Evolutionary conservation across 2,113 vertebrate genomes (phyloP).

Genomic region (Spermophilus dauricus): DNA sequence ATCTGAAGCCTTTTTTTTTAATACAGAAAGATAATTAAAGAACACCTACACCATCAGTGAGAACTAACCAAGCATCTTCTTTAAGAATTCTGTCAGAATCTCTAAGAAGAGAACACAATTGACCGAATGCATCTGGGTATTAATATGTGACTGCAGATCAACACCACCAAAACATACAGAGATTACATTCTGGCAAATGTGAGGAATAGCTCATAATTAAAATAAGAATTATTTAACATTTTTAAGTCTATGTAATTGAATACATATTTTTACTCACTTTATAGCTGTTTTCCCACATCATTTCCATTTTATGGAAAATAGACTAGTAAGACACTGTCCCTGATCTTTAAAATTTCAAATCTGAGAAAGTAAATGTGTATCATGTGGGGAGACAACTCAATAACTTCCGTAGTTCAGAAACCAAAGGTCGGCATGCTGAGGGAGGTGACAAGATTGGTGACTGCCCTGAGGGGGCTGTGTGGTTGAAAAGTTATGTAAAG

Average conservation of each 20-base stretch:
- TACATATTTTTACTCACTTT: background rate
- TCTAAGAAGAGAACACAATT: background rate
- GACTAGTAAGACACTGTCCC: background rate
- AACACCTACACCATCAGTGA: background rate
- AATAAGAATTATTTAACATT: background rate
- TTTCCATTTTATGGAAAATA: background rate
- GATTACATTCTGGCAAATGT: background rate
- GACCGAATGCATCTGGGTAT: background rate
- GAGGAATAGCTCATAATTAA: background rate
- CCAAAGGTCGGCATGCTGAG: background rate
- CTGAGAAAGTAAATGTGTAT: background rate
- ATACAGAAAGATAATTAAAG: background rate
- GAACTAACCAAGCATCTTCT: slow-evolving; percentile 36
- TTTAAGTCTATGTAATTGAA: background rate
- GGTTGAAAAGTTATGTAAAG: background rate
- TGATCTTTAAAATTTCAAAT: slow-evolving; percentile 6
- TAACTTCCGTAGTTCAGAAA: background rate
- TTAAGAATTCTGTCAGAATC: background rate
- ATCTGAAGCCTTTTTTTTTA: background rate
- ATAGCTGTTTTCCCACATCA: background rate
- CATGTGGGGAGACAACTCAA: background rate
- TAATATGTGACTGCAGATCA: background rate
- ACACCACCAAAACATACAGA: background rate
- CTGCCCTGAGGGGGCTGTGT: background rate
- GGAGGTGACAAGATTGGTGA: background rate